Evolutionary conservation across 2,888 invertebrate species (phyloP).

Genomic region (Sturmia bella): DNA sequence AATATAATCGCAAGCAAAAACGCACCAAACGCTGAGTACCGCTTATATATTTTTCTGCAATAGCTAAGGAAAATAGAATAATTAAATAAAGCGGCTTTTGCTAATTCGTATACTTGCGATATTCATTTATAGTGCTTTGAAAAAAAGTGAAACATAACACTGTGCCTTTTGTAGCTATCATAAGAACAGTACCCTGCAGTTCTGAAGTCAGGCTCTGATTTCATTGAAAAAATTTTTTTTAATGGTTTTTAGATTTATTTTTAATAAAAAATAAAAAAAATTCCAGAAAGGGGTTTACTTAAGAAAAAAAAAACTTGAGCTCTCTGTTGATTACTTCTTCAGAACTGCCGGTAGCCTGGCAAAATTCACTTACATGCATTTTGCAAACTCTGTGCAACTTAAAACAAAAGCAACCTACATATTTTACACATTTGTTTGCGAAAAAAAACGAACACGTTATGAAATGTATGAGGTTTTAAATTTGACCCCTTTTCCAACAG

Average conservation of each 20-base stretch:
- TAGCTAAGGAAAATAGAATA: too few relatives aligned
- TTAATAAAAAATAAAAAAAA: too few relatives aligned
- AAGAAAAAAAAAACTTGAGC: background rate
- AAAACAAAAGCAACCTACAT: constrained; percentile 61
- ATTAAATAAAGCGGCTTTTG: too few relatives aligned
- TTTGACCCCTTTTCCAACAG: constrained; percentile 59
- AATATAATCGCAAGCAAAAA: too few relatives aligned
- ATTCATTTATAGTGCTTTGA: too few relatives aligned
- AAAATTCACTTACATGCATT: constrained; percentile 12
- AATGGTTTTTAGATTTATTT: background rate
- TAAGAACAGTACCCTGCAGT: constrained; percentile 3
- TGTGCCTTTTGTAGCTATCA: background rate
- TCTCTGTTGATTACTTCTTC: background rate
- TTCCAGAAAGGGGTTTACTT: too few relatives aligned
- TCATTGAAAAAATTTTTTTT: background rate
- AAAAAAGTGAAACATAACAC: too few relatives aligned
- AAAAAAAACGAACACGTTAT: constrained; percentile 10
- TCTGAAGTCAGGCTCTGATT: background rate
- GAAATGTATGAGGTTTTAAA: constrained; percentile 45
- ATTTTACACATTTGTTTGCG: background rate
- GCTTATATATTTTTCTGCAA: too few relatives aligned
- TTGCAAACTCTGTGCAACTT: constrained; percentile 46
- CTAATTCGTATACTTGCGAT: too few relatives aligned
- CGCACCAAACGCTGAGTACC: too few relatives aligned
- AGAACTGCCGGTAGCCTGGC: background rate